phyloP scores from a whole-genome alignment of 2,888 invertebrate genomes.

The Heterodera filipjevi region DNA sequence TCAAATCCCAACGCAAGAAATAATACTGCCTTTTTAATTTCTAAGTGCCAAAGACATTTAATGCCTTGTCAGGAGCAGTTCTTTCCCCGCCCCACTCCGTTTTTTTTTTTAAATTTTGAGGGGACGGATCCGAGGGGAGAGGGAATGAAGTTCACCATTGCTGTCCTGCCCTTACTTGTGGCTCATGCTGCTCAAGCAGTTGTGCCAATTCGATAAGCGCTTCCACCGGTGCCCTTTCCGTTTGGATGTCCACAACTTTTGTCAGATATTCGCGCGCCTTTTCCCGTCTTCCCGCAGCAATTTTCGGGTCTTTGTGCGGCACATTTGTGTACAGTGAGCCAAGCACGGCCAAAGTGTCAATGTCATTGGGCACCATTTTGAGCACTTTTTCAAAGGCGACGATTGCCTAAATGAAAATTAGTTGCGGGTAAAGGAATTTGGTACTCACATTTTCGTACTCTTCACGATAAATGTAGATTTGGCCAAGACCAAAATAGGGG shows the following conservation, averaged over 20 bases:
- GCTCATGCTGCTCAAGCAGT: constrained; percentile 91
- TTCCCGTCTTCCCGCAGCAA: constrained; percentile 71
- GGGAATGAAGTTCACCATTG: too few species aligned
- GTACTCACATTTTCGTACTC: constrained; percentile 77
- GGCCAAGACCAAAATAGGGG: constrained; percentile 95
- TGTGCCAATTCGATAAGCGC: constrained; percentile 93
- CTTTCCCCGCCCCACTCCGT: background rate
- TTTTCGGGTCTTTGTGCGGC: constrained; percentile 47
- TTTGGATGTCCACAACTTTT: constrained; percentile 90
- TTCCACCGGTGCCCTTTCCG: constrained; percentile 85
- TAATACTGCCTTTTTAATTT: too few species aligned
- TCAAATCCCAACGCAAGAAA: background rate
- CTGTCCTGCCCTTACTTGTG: constrained; percentile 68
- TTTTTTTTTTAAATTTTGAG: too few species aligned
- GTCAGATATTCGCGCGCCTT: constrained; percentile 87
- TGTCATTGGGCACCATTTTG: constrained; percentile 94
- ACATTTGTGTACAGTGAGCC: constrained; percentile 86
- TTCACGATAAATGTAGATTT: constrained; percentile 97
- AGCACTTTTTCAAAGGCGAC: constrained; percentile 98
- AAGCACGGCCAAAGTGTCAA: constrained; percentile 98
- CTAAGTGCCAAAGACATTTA: too few species aligned
- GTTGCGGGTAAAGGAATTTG: background rate
- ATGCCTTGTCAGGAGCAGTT: too few species aligned
- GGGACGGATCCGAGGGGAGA: too few species aligned
- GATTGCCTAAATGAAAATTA: constrained; percentile 76